Evolutionary conservation across 2,797 vertebrate genomes (phyloP), one percentile per base, ranked within the genome.

Genomic region (Lateolabrax maculatus): DNA sequence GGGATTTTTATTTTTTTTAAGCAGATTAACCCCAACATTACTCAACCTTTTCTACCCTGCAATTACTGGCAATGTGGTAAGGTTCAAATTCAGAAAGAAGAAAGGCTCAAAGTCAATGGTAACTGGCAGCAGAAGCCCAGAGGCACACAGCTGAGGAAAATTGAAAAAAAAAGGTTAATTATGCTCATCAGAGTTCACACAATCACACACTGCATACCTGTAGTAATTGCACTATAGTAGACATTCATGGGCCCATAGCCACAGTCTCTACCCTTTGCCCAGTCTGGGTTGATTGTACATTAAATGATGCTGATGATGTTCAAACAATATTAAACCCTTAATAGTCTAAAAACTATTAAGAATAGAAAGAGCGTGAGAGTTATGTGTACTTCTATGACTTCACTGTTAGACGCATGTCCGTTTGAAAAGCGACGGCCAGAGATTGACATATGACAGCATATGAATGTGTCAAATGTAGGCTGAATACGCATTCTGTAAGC

Each of bases 121-220:
- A 84, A 86, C 69, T 85, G 75, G 70, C 66, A 89, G 84, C 69
- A 75, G 61, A 78, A 64, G 18, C 84, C 84, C 79, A 78, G 75
- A 84, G 87, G 82, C 70, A 77, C 57, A 83, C n/a, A 75, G 79
- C 63, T 9, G 44, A 70, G 60, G 69, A 68, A 87, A 89, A 88
- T 53, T 80, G 69, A 75, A 83, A 53, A 83, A 81, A 83, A 81
- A 82, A 86, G 83, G 90, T 90, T 91, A 93, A 92, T 90, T 93
- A 85, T 36, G 37, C 77, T 84, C 84, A 75, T 90, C 58, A 80
- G 64, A 58, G 83, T 87, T 91, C 86, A 87, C 41, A 78, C 49
- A 87, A 78, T 84, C 88, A 84, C 83, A 75, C 80, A 65, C 66
- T 37, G 64, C 79, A 81, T 63, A 84, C 81, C 75, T 81, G 75